Conservation (phyloP, 2,888 invertebrate genomes). For the Heliconius erato region DNA sequence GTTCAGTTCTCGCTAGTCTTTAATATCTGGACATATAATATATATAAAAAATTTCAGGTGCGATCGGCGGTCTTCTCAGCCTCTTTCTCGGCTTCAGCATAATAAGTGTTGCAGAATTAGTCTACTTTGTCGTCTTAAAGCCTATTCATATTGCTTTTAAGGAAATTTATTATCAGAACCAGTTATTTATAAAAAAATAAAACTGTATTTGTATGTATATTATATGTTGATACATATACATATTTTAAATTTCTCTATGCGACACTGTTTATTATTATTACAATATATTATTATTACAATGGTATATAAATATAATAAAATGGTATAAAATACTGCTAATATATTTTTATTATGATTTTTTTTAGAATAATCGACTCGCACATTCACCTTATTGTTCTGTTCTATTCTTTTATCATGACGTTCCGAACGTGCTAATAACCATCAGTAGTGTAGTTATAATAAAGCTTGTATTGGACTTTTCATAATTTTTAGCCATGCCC, state of each 20-base stretch:
- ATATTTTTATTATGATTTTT: not conserved
- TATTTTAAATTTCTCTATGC: not conserved
- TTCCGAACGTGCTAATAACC: not conserved
- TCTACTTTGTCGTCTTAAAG: conserved; percentile 75
- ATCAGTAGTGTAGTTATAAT: not conserved
- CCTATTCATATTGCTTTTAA: conserved; percentile 58
- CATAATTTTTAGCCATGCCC: not conserved
- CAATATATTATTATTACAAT: no score
- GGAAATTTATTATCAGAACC: conserved; percentile 20
- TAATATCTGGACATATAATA: not conserved
- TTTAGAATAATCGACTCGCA: not conserved
- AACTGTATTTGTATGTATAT: not conserved
- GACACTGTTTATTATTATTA: no score
- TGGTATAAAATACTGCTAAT: not conserved
- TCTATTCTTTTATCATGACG: no score
- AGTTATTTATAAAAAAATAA: not conserved
- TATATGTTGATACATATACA: not conserved
- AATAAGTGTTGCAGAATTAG: conserved; percentile 78
- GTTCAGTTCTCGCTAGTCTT: no score
- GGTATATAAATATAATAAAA: no score
- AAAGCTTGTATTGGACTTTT: not conserved
- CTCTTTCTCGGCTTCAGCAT: conserved; percentile 82
- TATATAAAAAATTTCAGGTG: conserved; percentile 13
- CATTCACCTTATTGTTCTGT: no score
- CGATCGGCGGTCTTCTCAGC: conserved; percentile 81